Base-by-base conservation (phyloP, 2,888 invertebrate species). In the Netelia virgata region DNA sequence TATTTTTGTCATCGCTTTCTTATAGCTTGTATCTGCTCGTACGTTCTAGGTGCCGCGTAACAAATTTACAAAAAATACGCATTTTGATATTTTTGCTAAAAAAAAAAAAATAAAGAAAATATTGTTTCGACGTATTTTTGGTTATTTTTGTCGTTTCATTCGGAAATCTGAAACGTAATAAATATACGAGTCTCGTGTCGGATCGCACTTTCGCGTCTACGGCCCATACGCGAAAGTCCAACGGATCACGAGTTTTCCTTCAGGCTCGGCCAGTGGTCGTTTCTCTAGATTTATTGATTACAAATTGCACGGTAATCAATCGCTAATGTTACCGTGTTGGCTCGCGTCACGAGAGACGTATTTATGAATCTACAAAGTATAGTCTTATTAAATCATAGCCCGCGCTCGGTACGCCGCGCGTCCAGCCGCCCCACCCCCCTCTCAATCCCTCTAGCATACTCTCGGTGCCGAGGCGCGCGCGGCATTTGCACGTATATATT, bases 351-450 rank as follows among this genome's bases (percentile, higher is more conserved):
- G 73, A 84, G 85, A 86, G 86, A 87, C 87, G 87, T 90, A 90
- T 90, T 90, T 90, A 90, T 90, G 90, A 90, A 89, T 89, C 88
- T 85, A 79, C 88, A 80, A 90, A 90, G 89, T 90, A 90, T 89
- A 76, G 89, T 85, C 87, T 88, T 90, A 89, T 90, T 90, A 90
- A 90, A 90, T 90, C 88, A 87, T 86, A 66, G 47, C 36, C 23
- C 59, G 59, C 43, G 23, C 47, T 68, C 36, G 36, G 36, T 36
- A 36, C 36, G 36, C 36, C 6, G 36, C 36, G 36, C 47, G 36
- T n/a, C 11, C 16, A n/a, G n/a, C n/a, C n/a, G n/a, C n/a, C 50
- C 3, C 14, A 1, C 16, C 20, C 36, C 14, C n/a, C 20, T 41
- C 64, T 57, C 61, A 18, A 36, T 9, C 61, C n/a, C 36, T 16